These are phyloP conservation scores for Rhinogobio ventralis DNA, from an alignment of 2,797 vertebrate species.

Conservation along the genomic window DNA sequence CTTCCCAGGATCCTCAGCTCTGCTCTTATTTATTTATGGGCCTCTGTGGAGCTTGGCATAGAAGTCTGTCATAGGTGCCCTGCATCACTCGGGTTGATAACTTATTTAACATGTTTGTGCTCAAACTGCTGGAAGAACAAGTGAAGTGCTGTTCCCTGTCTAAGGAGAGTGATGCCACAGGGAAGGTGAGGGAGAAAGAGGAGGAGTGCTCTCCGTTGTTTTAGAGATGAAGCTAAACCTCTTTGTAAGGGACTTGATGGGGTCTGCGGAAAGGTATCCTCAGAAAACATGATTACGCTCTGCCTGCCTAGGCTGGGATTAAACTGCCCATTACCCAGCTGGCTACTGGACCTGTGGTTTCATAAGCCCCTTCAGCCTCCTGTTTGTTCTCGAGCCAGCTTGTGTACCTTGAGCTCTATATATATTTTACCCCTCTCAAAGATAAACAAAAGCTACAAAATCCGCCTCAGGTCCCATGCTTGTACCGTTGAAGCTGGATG, in stretches of 20 bases:
- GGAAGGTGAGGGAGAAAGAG: constrained; percentile 13
- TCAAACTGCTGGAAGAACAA: neutral
- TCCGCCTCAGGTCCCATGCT: neutral
- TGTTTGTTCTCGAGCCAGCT: constrained; percentile 14
- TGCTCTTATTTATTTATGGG: constrained; percentile 45
- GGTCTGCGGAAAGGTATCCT: constrained; percentile 6
- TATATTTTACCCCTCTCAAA: neutral
- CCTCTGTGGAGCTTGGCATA: neutral
- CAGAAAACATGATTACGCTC: constrained; percentile 14
- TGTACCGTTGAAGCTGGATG: neutral
- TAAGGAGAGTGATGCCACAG: neutral
- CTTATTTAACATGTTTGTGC: constrained; percentile 43
- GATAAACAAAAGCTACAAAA: constrained; percentile 33
- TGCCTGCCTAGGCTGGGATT: constrained; percentile 20
- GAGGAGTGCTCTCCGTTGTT: constrained; percentile 21
- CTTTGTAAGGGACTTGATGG: constrained; percentile 18
- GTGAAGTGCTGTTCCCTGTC: neutral
- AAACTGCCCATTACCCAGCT: constrained; percentile 7
- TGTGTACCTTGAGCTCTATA: neutral
- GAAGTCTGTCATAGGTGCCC: constrained; percentile 35
- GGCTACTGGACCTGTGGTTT: constrained; percentile 28
- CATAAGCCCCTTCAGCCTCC: constrained; percentile 8
- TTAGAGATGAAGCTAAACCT: constrained; percentile 24
- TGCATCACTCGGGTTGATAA: constrained; percentile 24
- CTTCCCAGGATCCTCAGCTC: constrained; percentile 14